Base-by-base conservation (phyloP, 2,113 vertebrate genomes). In the Phalacrocorax pelagicus region DNA sequence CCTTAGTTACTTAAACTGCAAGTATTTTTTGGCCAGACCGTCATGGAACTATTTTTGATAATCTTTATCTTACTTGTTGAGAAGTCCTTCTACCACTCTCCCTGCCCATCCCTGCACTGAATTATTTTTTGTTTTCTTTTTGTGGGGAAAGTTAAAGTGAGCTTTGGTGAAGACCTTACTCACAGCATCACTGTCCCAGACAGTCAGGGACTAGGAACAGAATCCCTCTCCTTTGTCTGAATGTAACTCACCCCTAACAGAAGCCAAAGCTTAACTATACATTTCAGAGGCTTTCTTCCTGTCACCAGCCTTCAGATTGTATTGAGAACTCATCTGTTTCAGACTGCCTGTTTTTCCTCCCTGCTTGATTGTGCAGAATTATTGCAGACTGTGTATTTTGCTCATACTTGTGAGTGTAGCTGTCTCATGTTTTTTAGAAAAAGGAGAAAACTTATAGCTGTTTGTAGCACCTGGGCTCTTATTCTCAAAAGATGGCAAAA, bases 281-380 rank as follows among this genome's bases (percentile, higher is more conserved):
- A 17, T 77, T 91, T n/a, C 15, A 13, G n/a, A 86, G 26, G 15
- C 15, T 89, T 94, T 81, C 38, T 47, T 83, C 47, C 24, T 32
- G 20, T 77, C 72, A 55, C 38, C 42, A 84, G 38, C 42, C 65
- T 91, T 89, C 91, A 81, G 77, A 55, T 79, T 0, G 0, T 69
- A 87, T 59, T 71, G 89, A 92, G n/a, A 83, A 63, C 70, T 96
- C 77, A 91, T 95, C 72, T 86, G 55, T 92, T 94, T 94, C 44
- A 57, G 34, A 17, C 83, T 91, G 86, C 57, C 79, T 59, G 8
- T 59, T 95, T 81, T 84, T 55, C 26, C 36, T 81, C 36, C 8
- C 65, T 59, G 32, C 29, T 30, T 69, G 40, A 59, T 49, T 65
- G 42, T 75, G 40, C 44, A 92, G 77, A 71, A 75, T 91, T 96